A percentile compares a stretch with the other conserved stretches of the same genome.
phyloP scores from a whole-genome alignment of 2,888 invertebrate genomes.

The Hydraecia micacea region DNA sequence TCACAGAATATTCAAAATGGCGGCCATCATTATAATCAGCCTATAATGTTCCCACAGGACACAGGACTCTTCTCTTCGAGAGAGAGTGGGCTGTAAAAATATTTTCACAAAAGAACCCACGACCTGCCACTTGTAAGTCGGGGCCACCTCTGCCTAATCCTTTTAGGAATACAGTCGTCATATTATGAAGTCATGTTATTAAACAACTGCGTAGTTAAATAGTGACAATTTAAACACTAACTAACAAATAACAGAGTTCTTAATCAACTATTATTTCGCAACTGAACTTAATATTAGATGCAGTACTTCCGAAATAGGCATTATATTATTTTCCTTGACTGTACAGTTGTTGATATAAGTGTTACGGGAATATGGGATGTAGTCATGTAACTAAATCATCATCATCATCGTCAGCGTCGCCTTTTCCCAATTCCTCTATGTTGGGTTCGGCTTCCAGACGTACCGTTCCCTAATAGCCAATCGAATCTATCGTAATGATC shows the following conservation, averaged over 20 bases:
- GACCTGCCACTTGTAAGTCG: background rate
- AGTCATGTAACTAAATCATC: background rate
- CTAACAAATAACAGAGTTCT: background rate
- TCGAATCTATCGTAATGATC: background rate
- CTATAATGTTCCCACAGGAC: background rate
- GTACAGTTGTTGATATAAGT: constrained; percentile 30
- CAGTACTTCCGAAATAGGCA: constrained; percentile 33
- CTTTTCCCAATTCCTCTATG: too few species aligned
- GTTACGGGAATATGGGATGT: background rate
- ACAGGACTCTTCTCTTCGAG: background rate
- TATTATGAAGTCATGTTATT: background rate
- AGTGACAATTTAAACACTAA: background rate
- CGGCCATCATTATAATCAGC: background rate
- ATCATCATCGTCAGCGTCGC: too few species aligned
- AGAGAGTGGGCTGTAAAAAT: background rate
- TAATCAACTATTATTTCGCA: constrained; percentile 34
- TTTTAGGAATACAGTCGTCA: too few species aligned
- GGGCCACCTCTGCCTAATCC: too few species aligned
- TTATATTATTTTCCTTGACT: constrained; percentile 47
- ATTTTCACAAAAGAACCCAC: too few species aligned
- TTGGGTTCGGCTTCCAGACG: too few species aligned
- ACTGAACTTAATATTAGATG: constrained; percentile 13
- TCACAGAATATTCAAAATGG: too few species aligned
- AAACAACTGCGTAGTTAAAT: background rate
- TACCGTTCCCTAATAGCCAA: background rate